Base-by-base conservation (phyloP, 2,113 vertebrate species). In the Bambusicola thoracicus region DNA sequence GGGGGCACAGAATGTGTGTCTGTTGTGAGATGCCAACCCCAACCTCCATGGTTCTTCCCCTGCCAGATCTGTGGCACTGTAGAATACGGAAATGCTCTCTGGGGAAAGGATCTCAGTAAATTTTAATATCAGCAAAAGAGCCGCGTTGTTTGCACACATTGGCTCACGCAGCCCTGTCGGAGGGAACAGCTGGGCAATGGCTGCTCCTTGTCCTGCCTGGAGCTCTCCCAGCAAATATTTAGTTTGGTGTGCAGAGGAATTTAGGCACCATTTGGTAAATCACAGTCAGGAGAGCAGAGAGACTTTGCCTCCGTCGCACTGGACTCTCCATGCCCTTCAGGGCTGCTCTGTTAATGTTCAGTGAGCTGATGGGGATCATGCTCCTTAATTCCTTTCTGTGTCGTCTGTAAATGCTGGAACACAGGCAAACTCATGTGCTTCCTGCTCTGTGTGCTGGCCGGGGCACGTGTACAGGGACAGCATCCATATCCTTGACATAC, bases 1-100 rank as follows among this genome's bases (percentile, higher is more conserved):
- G 14, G 27, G 1, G 14, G 38, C 53, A 32, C 16, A 32, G 30
- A 56, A 32, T 11, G 30, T 18, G 30, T 17, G 19, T 32, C 53
- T 19, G 30, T 32, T 2, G 0, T 22, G 58, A 34, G 34, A 59
- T 16, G 16, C 2, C 0, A 25, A 41, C 2, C 24, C 6, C 32
- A 58, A 12, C 25, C 61, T n/a, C n/a, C 15, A 40, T 51, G 61
- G 32, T 36, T 68, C 46, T 58, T 62, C 40, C 29, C 24, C 24
- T 77, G 32, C 67, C 65, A 49, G 13, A 56, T 49, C n/a, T 36
- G 8, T 5, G 9, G 41, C 9, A 1, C 61, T 44, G 27, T n/a
- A 81, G 59, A 34, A 34, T 1, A 0, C 68, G 51, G 65, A 29
- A 40, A 29, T 10, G 6, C 12, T 36, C 2, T 34, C 56, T 51